Conservation (phyloP, 2,888 invertebrate genomes). For the Noctua fimbriata region DNA sequence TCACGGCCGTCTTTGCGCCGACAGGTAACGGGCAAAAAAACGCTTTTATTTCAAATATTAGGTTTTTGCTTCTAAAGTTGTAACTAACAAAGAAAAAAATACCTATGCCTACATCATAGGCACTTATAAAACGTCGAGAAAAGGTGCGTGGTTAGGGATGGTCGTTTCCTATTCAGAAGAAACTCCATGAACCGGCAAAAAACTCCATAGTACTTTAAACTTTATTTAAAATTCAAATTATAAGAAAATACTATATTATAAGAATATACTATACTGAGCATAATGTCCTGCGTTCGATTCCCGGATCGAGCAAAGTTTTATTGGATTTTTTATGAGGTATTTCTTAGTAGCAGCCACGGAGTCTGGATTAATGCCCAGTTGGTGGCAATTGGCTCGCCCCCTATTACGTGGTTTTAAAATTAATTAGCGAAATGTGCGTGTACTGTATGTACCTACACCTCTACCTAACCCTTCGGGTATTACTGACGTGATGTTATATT, state of each 20-base stretch:
- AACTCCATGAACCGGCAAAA: background rate
- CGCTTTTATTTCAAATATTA: slow-evolving; percentile 66
- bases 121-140: no score
- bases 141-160: background rate
- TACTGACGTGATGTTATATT: background rate
- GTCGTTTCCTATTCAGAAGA: background rate
- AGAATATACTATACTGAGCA: no score
- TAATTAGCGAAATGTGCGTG: background rate
- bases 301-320: background rate
- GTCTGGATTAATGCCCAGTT: background rate
- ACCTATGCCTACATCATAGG: background rate
- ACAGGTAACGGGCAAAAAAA: slow-evolving; percentile 64
- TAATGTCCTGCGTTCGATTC: background rate
- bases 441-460: background rate
- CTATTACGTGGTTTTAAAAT: background rate
- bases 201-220: slow-evolving; percentile 13
- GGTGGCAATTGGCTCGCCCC: background rate
- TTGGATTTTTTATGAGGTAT: background rate
- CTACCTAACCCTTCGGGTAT: background rate
- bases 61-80: slow-evolving; percentile 14
- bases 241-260: no score
- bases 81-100: background rate
- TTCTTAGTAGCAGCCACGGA: background rate
- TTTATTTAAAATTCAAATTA: background rate
- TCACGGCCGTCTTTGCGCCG: slow-evolving; percentile 49